Evolutionary conservation across 2,888 invertebrate genomes (phyloP).

Genomic region (Callyntrura sp.): DNA sequence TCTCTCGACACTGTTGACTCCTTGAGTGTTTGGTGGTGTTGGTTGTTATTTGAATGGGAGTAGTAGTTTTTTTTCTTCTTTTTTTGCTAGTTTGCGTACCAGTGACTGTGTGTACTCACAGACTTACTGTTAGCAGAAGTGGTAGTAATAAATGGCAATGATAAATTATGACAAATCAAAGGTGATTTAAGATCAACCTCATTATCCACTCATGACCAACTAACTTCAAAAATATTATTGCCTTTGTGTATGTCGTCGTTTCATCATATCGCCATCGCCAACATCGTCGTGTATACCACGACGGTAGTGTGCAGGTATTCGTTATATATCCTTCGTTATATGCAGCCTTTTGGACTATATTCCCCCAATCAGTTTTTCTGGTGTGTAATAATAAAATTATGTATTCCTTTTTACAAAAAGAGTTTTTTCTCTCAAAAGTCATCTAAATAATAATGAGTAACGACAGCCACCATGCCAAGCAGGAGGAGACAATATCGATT

Average conservation of each 20-base stretch:
- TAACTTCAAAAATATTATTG: constrained; percentile 52
- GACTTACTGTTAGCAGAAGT: neutral
- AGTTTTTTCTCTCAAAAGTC: constrained; percentile 18
- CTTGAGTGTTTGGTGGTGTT: constrained; percentile 31
- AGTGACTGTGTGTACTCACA: neutral
- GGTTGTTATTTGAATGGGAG: constrained; percentile 31
- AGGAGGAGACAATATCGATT: constrained; percentile 57
- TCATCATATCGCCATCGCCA: constrained; percentile 1
- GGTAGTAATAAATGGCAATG: constrained; percentile 50
- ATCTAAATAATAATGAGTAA: constrained; percentile 42
- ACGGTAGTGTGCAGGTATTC: too few relatives aligned
- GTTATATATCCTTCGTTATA: too few relatives aligned
- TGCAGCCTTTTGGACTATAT: neutral
- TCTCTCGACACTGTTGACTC: neutral
- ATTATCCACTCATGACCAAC: constrained; percentile 72
- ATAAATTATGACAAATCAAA: constrained; percentile 73
- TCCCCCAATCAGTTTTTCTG: constrained; percentile 1
- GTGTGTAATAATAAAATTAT: neutral
- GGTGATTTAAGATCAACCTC: constrained; percentile 78
- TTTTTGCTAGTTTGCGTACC: constrained; percentile 15
- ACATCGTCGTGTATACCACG: neutral
- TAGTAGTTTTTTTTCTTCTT: neutral
- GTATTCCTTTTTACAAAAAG: neutral
- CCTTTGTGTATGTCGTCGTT: constrained; percentile 7
- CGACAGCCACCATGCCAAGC: constrained; percentile 32